These are phyloP conservation scores for Drosophila quadrilineata DNA, from an alignment of 1,140 invertebrate species.

Conservation along the genomic window DNA sequence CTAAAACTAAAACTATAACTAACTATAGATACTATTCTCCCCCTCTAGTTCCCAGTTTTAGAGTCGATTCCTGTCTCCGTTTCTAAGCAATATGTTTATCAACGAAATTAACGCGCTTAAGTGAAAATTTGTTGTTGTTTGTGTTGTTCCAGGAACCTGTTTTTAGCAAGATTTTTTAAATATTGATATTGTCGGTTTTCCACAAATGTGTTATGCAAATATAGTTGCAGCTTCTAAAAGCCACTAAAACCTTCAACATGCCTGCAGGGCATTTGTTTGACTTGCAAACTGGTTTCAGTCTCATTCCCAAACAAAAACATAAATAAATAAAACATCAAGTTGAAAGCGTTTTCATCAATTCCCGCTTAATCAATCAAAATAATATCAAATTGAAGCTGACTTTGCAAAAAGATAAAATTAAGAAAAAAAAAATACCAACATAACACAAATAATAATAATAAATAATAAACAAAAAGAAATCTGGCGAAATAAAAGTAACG, in stretches of 20 bases:
- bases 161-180: constrained; percentile 12
- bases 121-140: constrained; percentile 49
- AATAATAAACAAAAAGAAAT: constrained; percentile 12
- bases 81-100: constrained; percentile 69
- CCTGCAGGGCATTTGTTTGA: constrained; percentile 26
- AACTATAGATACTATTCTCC: neutral
- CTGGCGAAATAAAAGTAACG: constrained; percentile 11
- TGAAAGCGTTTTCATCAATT: constrained; percentile 18
- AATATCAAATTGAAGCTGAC: constrained; percentile 29
- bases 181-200: constrained; percentile 2
- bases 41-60: neutral
- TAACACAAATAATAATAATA: constrained; percentile 8
- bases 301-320: constrained; percentile 9
- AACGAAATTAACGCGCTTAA: constrained; percentile 65
- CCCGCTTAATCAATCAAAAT: constrained; percentile 40
- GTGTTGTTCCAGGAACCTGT: constrained; percentile 27
- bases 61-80: constrained; percentile 10
- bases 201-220: constrained; percentile 43
- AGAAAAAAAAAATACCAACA: no score
- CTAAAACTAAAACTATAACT: constrained; percentile 19
- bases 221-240: constrained; percentile 25
- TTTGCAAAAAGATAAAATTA: constrained; percentile 29
- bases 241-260: neutral
- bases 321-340: constrained; percentile 7
- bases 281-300: constrained; percentile 31